Percentiles rank a stretch among this genome's conserved stretches.
These are phyloP conservation scores for Echiichthys vipera DNA, from an alignment of 2,797 vertebrate species.

Conservation along the genomic window DNA sequence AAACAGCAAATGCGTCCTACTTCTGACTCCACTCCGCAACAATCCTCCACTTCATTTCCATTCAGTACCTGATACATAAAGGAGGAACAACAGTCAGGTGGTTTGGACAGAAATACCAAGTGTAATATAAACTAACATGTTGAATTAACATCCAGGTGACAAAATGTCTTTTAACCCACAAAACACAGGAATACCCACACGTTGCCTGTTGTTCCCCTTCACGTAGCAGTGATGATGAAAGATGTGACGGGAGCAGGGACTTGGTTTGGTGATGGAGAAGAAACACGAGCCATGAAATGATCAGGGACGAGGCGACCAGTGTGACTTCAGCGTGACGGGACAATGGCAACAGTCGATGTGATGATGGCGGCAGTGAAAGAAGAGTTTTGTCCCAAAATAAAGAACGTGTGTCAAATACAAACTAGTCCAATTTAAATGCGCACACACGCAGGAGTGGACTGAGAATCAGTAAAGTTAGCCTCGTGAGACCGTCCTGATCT, in stretches of 20 bases:
- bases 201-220: constrained; percentile 43
- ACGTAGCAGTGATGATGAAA: constrained; percentile 26
- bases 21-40: background rate
- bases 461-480: no score
- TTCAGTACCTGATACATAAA: constrained; percentile 43
- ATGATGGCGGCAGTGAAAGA: constrained; percentile 4
- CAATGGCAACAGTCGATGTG: background rate
- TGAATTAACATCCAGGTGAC: no score
- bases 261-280: background rate
- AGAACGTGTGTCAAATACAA: background rate
- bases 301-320: background rate
- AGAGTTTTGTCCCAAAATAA: constrained; percentile 54
- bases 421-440: background rate
- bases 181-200: background rate
- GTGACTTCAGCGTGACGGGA: background rate
- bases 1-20: constrained; percentile 10
- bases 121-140: background rate
- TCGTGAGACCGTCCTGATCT: no score
- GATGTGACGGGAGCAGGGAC: background rate
- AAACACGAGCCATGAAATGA: constrained; percentile 8
- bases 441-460: no score
- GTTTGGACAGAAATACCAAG: background rate
- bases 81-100: constrained; percentile 45
- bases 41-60: constrained; percentile 2
- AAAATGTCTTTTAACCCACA: background rate